Evolutionary conservation across 2,888 invertebrate species (phyloP).

Genomic region (Amphipyra berbera): DNA sequence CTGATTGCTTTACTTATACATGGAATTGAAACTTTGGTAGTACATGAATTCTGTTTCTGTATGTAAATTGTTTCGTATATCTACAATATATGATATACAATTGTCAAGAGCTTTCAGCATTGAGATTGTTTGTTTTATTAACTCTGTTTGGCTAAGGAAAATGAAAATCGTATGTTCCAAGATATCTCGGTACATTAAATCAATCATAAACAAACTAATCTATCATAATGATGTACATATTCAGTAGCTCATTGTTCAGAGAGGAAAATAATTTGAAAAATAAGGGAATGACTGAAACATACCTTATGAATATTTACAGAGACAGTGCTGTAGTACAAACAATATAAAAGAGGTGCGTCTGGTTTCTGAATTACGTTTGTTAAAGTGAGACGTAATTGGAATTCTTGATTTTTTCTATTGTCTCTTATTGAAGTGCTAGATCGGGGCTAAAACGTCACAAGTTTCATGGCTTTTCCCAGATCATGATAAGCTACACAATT

Average conservation of each 20-base stretch:
- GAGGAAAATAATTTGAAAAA: slow-evolving; percentile 24
- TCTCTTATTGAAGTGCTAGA: slow-evolving; percentile 22
- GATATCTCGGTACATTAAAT: slow-evolving; percentile 8
- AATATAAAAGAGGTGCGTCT: slow-evolving; percentile 20
- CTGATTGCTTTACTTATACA: slow-evolving; percentile 25
- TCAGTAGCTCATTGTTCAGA: slow-evolving; percentile 10
- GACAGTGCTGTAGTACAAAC: slow-evolving; percentile 8
- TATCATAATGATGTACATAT: slow-evolving; percentile 25
- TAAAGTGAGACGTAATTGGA: slow-evolving; percentile 39
- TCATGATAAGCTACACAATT: neutral
- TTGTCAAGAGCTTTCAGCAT: slow-evolving; percentile 5
- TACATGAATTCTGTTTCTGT: neutral
- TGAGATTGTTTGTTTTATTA: too few species aligned
- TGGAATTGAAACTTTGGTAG: slow-evolving; percentile 19
- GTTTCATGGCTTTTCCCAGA: slow-evolving; percentile 19
- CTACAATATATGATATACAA: slow-evolving; percentile 8
- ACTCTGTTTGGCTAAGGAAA: neutral
- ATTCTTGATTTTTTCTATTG: slow-evolving; percentile 26
- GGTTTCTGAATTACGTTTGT: slow-evolving; percentile 25
- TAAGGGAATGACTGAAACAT: slow-evolving; percentile 24
- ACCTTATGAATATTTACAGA: slow-evolving; percentile 47
- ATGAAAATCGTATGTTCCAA: neutral
- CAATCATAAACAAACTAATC: slow-evolving; percentile 19
- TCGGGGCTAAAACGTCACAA: slow-evolving; percentile 7
- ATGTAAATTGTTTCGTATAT: slow-evolving; percentile 10